These are phyloP conservation scores for Drosophila colorata DNA, from an alignment of 2,888 invertebrate species.

Conservation along the genomic window DNA sequence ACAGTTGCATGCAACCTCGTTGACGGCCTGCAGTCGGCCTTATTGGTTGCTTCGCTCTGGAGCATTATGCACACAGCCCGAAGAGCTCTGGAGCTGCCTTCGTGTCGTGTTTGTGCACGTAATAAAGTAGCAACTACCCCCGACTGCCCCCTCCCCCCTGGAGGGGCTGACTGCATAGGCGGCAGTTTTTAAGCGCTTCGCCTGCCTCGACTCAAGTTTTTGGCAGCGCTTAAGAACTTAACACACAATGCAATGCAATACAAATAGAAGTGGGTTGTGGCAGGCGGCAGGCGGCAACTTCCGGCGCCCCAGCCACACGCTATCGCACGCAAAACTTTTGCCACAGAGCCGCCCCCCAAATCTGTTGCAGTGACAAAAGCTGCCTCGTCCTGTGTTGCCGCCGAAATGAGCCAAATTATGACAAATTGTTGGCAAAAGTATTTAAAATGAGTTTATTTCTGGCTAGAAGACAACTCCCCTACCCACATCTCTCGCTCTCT, in stretches of 20 bases:
- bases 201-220: constrained; percentile 65
- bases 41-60: constrained; percentile 68
- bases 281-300: constrained; percentile 21
- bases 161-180: constrained; percentile 67
- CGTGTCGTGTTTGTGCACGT: constrained; percentile 51
- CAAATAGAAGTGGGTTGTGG: constrained; percentile 29
- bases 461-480: constrained; percentile 26
- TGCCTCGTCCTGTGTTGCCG: constrained; percentile 42
- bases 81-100: constrained; percentile 32
- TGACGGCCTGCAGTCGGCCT: constrained; percentile 6
- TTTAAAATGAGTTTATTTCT: constrained; percentile 80
- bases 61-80: constrained; percentile 66
- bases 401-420: constrained; percentile 78
- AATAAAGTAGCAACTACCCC: constrained; percentile 40
- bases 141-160: too few relatives aligned
- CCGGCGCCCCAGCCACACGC: constrained; percentile 21
- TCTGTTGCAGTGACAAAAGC: constrained; percentile 58
- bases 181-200: constrained; percentile 66
- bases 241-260: constrained; percentile 47
- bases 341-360: constrained; percentile 30
- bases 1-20: too few relatives aligned
- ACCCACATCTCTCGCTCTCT: too few relatives aligned
- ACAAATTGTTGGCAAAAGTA: constrained; percentile 79
- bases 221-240: constrained; percentile 77
- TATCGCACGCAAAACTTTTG: constrained; percentile 42